Base-by-base conservation (phyloP, 2,797 vertebrate species). In the Clarias pachynema region DNA sequence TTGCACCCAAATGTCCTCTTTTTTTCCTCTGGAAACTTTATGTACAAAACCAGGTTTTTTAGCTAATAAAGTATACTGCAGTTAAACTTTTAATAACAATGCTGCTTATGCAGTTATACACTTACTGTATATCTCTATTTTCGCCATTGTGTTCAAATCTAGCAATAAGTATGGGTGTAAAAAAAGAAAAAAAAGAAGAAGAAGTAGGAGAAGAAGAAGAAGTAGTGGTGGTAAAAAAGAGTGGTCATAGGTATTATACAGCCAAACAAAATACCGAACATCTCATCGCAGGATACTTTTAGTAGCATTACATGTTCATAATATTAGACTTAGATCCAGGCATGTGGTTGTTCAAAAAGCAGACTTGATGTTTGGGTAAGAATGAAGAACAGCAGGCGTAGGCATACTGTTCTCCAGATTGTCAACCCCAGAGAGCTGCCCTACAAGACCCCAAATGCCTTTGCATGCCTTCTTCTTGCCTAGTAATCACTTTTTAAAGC, bases 401-500 rank as follows among this genome's bases (percentile, higher is more conserved):
- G 82, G 84, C 88, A 87, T 81, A 86, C 88, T 90, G 87, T 89
- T 89, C 85, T 88, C 84, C 87, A 90, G 88, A 87, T 88, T 87
- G 89, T 81, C 60, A 49, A 77, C 88, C 88, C 85, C 82, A 69
- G 89, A 89, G 88, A 89, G 74, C 81, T 85, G 82, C 88, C 82
- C 88, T 81, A 79, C 34, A 83, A 87, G 87, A 89, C 84, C 86
- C 77, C 2, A 34, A 75, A 66, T 81, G 87, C 84, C 69, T 83
- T 87, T 78, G 40, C 81, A 86, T 86, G 86, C 84, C 82, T 86
- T 68, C 82, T 18, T 84, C 87, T 86, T 89, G 87, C 88, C 85
- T 89, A 88, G 88, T 90, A 89, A 90, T 87, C 88, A 89, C 74
- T 89, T 86, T 87, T 60, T 66, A 89, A 87, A 88, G 87, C 87